Conservation (phyloP, 1,140 invertebrate species). For the Sarcophaga peregrina region DNA sequence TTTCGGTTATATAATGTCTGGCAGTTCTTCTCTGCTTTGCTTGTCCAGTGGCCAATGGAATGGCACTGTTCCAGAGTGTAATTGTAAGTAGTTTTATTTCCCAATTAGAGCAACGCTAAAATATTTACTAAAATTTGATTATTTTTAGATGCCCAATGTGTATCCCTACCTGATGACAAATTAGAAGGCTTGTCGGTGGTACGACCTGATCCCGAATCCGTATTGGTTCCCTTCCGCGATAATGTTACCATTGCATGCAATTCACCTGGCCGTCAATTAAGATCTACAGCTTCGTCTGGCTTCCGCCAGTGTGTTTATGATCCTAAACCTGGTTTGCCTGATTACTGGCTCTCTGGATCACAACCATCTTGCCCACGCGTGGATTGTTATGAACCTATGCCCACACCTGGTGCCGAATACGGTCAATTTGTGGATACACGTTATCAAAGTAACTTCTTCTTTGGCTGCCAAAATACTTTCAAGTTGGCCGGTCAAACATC, state of each 20-base stretch:
- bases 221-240: slow-evolving; percentile 87
- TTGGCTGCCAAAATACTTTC: slow-evolving; percentile 96
- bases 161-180: slow-evolving; percentile 88
- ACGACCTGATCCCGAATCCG: slow-evolving; percentile 80
- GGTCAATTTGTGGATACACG: slow-evolving; percentile 88
- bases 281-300: slow-evolving; percentile 81
- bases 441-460: slow-evolving; percentile 93
- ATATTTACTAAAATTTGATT: slow-evolving; percentile 44
- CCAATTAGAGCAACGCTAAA: background rate
- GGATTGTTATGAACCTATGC: slow-evolving; percentile 87
- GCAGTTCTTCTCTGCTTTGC: slow-evolving; percentile 85
- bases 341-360: slow-evolving; percentile 92
- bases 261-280: slow-evolving; percentile 79
- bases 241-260: slow-evolving; percentile 89
- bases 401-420: slow-evolving; percentile 92
- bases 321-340: slow-evolving; percentile 86
- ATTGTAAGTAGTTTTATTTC: slow-evolving; percentile 74
- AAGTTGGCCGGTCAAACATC: slow-evolving; percentile 92
- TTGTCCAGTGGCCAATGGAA: slow-evolving; percentile 94
- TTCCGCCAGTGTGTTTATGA: slow-evolving; percentile 97
- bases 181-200: slow-evolving; percentile 84
- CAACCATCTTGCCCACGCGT: slow-evolving; percentile 86
- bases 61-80: slow-evolving; percentile 90
- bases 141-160: slow-evolving; percentile 84
- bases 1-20: slow-evolving; percentile 93